Conservation (phyloP, 2,797 vertebrate species). For the Urophycis tenuis region DNA sequence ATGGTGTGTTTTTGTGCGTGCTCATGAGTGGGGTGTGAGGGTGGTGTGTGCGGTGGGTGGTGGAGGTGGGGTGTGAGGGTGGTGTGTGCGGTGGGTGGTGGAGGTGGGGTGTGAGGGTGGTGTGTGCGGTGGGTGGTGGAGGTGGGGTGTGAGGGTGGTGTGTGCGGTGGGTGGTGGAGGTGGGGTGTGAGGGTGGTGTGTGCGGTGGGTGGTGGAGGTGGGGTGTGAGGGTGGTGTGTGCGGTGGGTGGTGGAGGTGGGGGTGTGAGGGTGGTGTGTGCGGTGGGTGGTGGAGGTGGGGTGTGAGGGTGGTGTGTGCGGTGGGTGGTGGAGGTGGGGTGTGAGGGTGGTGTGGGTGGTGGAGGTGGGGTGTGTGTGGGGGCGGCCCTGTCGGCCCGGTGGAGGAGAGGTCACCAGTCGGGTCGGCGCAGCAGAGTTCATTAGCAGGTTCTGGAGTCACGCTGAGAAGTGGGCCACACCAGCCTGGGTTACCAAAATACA, state of each 20-base stretch:
- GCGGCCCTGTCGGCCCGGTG: background rate
- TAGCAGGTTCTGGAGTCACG: conserved; percentile 41
- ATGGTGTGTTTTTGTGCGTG: background rate
- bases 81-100: too few relatives aligned
- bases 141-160: background rate
- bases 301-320: background rate
- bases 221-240: too few relatives aligned
- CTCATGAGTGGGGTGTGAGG: background rate
- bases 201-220: too few relatives aligned
- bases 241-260: background rate
- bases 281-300: too few relatives aligned
- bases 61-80: background rate
- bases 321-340: too few relatives aligned
- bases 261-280: too few relatives aligned
- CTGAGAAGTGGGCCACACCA: conserved; percentile 34
- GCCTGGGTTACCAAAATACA: conserved; percentile 62
- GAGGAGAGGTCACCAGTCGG: conserved; percentile 10
- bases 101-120: too few relatives aligned
- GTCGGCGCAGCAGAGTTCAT: conserved; percentile 33
- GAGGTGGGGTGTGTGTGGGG: background rate
- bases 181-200: background rate
- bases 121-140: background rate
- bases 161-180: too few relatives aligned
- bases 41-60: too few relatives aligned
- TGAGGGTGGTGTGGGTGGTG: background rate